phyloP scores from a whole-genome alignment of 2,797 vertebrate species.

The Chaunax sp. region DNA sequence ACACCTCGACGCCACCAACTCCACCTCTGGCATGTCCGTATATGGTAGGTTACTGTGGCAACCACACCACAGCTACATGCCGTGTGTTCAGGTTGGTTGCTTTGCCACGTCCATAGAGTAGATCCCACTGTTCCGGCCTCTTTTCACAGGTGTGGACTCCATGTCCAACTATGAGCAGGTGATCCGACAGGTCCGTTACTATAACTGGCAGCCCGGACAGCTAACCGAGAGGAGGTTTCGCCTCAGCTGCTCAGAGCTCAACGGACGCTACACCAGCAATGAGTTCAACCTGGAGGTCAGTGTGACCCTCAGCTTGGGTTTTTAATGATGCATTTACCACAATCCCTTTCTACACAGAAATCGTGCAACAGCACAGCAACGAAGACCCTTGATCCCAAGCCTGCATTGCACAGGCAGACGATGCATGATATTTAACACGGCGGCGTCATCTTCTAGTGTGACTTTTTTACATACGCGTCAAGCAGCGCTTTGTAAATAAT shows the following conservation, averaged over 20 bases:
- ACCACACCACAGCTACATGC: not conserved
- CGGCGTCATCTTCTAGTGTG: too few relatives aligned
- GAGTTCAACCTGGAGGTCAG: conserved; percentile 94
- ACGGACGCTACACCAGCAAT: conserved; percentile 95
- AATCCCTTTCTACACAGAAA: too few relatives aligned
- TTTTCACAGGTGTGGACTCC: conserved; percentile 90
- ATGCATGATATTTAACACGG: too few relatives aligned
- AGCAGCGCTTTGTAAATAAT: too few relatives aligned
- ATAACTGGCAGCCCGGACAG: conserved; percentile 82
- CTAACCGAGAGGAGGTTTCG: conserved; percentile 87
- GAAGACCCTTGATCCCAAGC: too few relatives aligned
- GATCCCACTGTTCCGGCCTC: not conserved
- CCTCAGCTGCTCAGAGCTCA: conserved; percentile 95
- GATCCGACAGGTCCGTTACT: conserved; percentile 89
- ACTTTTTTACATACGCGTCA: too few relatives aligned
- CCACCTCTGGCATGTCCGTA: conserved; percentile 94
- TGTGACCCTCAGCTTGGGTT: not conserved
- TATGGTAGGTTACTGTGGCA: conserved; percentile 85
- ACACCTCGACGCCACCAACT: conserved; percentile 94
- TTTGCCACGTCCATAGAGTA: too few relatives aligned
- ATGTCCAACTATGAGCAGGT: conserved; percentile 94
- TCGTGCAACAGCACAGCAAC: too few relatives aligned
- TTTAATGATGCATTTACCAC: too few relatives aligned
- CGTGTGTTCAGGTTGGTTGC: too few relatives aligned
- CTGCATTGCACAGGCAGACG: too few relatives aligned